Percentiles rank a stretch among this genome's conserved stretches.
Evolutionary conservation across 2,797 vertebrate species (phyloP).

Genomic region (Acipenser ruthenus): DNA sequence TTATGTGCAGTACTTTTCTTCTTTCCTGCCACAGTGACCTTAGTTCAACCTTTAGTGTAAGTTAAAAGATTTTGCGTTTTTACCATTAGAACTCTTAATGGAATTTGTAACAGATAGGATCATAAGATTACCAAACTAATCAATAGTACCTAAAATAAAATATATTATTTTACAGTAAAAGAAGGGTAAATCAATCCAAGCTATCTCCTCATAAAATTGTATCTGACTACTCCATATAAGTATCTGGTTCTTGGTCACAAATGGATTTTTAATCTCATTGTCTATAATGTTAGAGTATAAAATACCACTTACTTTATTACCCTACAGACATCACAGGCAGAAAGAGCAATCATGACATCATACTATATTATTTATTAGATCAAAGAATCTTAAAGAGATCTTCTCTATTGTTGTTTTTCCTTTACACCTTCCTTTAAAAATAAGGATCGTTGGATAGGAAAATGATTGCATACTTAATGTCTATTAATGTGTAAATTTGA

Average conservation of each 20-base stretch:
- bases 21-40: too few relatives aligned
- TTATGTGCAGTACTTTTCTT: too few relatives aligned
- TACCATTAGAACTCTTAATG: too few relatives aligned
- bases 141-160: too few relatives aligned
- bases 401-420: neutral
- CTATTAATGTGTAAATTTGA: too few relatives aligned
- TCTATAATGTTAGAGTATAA: slow-evolving; percentile 45
- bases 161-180: neutral
- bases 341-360: slow-evolving; percentile 30
- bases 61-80: too few relatives aligned
- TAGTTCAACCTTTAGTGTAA: too few relatives aligned
- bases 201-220: neutral
- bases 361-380: slow-evolving; percentile 47
- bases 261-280: slow-evolving; percentile 57
- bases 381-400: slow-evolving; percentile 9
- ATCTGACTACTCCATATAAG: neutral
- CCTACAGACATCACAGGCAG: slow-evolving; percentile 43
- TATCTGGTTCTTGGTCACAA: slow-evolving; percentile 31
- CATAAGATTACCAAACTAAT: too few relatives aligned
- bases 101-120: too few relatives aligned
- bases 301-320: slow-evolving; percentile 55
- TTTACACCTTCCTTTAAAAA: too few relatives aligned
- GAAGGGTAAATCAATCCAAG: neutral
- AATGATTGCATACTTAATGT: too few relatives aligned
- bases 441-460: too few relatives aligned